phyloP scores from a whole-genome alignment of 2,797 vertebrate species.

The Champsocephalus esox region DNA sequence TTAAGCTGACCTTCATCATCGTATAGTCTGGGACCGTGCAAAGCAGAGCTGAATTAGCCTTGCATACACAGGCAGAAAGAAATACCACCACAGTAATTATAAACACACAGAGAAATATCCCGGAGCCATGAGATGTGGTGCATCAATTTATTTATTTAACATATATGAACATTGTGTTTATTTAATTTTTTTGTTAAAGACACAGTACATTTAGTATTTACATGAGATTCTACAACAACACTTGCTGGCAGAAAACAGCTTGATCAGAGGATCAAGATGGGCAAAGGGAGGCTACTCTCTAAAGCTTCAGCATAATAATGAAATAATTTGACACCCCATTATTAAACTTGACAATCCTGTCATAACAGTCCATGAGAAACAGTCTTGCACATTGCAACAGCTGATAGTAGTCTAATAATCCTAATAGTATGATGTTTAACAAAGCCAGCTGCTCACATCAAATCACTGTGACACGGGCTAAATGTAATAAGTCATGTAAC shows the following conservation, averaged over 20 bases:
- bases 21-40: conserved; percentile 44
- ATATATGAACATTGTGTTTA: conserved; percentile 75
- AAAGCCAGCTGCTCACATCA: conserved; percentile 39
- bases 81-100: conserved; percentile 25
- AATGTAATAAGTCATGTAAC: background rate
- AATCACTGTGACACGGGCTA: conserved; percentile 6
- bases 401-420: conserved; percentile 26
- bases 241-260: conserved; percentile 57
- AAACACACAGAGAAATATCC: conserved; percentile 43
- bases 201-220: conserved; percentile 75
- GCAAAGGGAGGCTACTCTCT: conserved; percentile 62
- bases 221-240: conserved; percentile 63
- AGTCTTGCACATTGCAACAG: conserved; percentile 39
- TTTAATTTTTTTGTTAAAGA: conserved; percentile 64
- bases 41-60: conserved; percentile 46
- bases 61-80: conserved; percentile 24
- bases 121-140: conserved; percentile 57
- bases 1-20: conserved; percentile 75
- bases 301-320: conserved; percentile 40
- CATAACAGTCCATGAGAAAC: conserved; percentile 59
- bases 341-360: conserved; percentile 45
- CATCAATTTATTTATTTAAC: conserved; percentile 78
- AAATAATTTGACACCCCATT: conserved; percentile 41
- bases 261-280: conserved; percentile 45
- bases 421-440: conserved; percentile 23